phyloP scores from a whole-genome alignment of 2,888 invertebrate genomes.

The Fissipunctia ypsillon region DNA sequence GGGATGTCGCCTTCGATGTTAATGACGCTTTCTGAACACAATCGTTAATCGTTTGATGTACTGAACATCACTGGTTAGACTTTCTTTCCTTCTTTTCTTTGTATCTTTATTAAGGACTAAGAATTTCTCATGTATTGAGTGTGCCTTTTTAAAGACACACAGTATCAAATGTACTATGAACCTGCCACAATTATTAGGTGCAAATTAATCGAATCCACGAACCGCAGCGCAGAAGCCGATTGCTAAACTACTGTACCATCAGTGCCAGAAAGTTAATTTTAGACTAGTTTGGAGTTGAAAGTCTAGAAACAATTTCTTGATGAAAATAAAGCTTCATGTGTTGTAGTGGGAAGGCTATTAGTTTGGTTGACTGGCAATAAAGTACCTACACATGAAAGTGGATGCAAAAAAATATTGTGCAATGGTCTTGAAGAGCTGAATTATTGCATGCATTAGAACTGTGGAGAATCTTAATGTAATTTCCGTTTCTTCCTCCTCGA shows the following conservation, averaged over 20 bases:
- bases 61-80: background rate
- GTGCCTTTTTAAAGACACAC: background rate
- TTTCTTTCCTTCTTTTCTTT: background rate
- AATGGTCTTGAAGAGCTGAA: conserved; percentile 33
- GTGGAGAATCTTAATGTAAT: background rate
- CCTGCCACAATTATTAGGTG: background rate
- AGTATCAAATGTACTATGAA: background rate
- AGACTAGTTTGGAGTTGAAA: conserved; percentile 6
- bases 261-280: background rate
- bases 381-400: conserved; percentile 32
- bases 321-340: conserved; percentile 33
- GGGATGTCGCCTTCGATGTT: conserved; percentile 66
- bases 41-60: conserved; percentile 67
- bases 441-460: conserved; percentile 35
- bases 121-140: background rate
- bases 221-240: background rate
- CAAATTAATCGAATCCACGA: background rate
- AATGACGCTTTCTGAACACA: conserved; percentile 66
- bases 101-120: background rate
- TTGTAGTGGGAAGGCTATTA: conserved; percentile 14
- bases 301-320: conserved; percentile 12
- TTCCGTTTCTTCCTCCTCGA: background rate
- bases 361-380: conserved; percentile 23
- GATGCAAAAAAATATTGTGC: conserved; percentile 9
- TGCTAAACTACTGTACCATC: background rate